Conservation (phyloP, 2,113 vertebrate species). For the Physeter macrocephalus region DNA sequence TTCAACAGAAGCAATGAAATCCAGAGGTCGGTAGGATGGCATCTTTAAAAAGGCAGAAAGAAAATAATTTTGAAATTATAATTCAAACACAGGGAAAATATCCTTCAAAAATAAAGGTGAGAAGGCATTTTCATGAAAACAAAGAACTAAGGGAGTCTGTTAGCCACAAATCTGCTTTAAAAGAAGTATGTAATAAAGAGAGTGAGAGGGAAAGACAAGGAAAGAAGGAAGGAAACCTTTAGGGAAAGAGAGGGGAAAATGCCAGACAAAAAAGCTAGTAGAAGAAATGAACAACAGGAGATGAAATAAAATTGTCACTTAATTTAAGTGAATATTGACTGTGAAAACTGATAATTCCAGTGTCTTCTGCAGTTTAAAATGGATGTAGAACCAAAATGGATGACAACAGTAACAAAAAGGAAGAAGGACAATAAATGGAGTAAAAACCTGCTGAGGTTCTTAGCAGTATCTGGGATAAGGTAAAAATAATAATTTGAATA, state of each 20-base stretch:
- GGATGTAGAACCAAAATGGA: not conserved
- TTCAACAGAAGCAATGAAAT: not conserved
- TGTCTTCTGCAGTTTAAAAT: not conserved
- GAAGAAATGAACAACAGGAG: not conserved
- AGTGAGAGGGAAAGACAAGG: not conserved
- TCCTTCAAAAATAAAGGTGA: not conserved
- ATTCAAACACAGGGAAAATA: not conserved
- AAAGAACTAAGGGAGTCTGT: not conserved
- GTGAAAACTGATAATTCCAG: not conserved
- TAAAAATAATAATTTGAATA: not conserved
- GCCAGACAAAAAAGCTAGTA: not conserved
- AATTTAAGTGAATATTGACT: not conserved
- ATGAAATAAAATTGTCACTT: not conserved
- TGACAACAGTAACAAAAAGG: not conserved
- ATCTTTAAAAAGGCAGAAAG: not conserved
- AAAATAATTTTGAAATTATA: constrained; percentile 8
- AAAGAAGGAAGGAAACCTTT: not conserved
- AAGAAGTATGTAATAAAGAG: not conserved
- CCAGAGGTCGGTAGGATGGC: not conserved
- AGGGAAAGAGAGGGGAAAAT: not conserved
- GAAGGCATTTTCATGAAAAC: not conserved
- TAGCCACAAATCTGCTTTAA: not conserved
- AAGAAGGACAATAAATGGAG: not conserved
- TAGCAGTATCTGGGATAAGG: not conserved
- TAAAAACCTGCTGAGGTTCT: not conserved